Conservation (phyloP, 2,888 invertebrate genomes). For the Nasonia oneida region DNA sequence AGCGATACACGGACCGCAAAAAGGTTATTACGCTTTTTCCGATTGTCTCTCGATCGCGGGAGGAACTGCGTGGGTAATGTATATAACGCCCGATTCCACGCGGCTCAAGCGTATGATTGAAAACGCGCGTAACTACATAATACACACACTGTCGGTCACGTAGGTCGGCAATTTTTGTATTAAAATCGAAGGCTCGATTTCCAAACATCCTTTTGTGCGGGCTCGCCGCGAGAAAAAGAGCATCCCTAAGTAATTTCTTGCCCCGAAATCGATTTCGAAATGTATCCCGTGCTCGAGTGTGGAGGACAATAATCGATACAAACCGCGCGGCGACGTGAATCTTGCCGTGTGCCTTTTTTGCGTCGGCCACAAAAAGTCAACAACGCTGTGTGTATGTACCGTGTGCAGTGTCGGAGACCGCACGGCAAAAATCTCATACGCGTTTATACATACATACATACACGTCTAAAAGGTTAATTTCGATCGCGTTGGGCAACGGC, state of each 20-base stretch:
- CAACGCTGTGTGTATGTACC: neutral
- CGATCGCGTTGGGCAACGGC: slow-evolving; percentile 15
- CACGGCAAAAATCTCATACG: neutral
- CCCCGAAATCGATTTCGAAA: neutral
- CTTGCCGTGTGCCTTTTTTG: neutral
- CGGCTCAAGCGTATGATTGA: slow-evolving; percentile 38
- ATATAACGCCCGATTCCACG: slow-evolving; percentile 22
- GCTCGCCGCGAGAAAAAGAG: neutral
- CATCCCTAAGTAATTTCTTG: slow-evolving; percentile 34
- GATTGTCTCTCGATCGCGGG: neutral
- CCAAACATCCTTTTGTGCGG: slow-evolving; percentile 12
- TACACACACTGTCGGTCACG: slow-evolving; percentile 29
- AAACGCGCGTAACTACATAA: neutral
- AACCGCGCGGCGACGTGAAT: slow-evolving; percentile 33
- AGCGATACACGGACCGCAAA: neutral
- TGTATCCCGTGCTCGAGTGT: neutral
- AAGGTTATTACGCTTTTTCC: slow-evolving; percentile 46
- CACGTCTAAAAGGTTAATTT: neutral
- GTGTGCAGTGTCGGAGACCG: neutral
- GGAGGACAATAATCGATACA: slow-evolving; percentile 22
- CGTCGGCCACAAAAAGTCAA: neutral
- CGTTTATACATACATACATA: neutral
- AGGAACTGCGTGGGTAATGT: neutral
- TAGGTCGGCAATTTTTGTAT: slow-evolving; percentile 35
- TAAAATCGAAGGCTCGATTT: slow-evolving; percentile 13